Evolutionary conservation across 2,888 invertebrate genomes (phyloP).

Genomic region (Drosophila fungiperda): DNA sequence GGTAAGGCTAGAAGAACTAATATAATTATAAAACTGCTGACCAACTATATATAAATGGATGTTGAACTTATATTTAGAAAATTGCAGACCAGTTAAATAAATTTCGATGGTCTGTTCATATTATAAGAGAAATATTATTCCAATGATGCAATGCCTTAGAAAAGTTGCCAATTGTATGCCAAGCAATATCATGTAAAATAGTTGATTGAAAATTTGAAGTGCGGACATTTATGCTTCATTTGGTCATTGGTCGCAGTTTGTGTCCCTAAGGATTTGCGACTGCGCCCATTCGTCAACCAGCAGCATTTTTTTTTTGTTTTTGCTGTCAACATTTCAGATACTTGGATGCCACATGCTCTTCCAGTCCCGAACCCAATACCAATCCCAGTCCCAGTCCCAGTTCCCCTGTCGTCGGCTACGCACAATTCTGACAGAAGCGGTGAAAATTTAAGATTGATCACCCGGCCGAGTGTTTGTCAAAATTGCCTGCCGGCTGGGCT

Average conservation of each 20-base stretch:
- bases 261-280: conserved; percentile 48
- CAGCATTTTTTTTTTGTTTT: conserved; percentile 46
- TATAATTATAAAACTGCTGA: not conserved
- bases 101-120: not conserved
- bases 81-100: not conserved
- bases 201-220: conserved; percentile 51
- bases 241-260: conserved; percentile 56
- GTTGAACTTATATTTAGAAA: not conserved
- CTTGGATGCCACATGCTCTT: conserved; percentile 58
- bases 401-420: conserved; percentile 72
- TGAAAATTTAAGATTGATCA: conserved; percentile 86
- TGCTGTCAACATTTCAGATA: conserved; percentile 66
- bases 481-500: conserved; percentile 53
- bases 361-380: conserved; percentile 19
- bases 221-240: conserved; percentile 68
- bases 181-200: conserved; percentile 1
- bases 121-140: not conserved
- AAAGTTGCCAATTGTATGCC: not conserved
- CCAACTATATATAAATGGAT: not conserved
- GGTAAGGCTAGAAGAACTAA: not conserved
- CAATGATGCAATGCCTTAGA: not conserved
- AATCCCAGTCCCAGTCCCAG: conserved; percentile 17
- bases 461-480: conserved; percentile 75
- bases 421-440: conserved; percentile 84
- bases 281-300: conserved; percentile 74